Percentiles rank a stretch among this genome's conserved stretches.
These are phyloP conservation scores for Drosophila rubida DNA, from an alignment of 2,888 invertebrate genomes.

Conservation along the genomic window DNA sequence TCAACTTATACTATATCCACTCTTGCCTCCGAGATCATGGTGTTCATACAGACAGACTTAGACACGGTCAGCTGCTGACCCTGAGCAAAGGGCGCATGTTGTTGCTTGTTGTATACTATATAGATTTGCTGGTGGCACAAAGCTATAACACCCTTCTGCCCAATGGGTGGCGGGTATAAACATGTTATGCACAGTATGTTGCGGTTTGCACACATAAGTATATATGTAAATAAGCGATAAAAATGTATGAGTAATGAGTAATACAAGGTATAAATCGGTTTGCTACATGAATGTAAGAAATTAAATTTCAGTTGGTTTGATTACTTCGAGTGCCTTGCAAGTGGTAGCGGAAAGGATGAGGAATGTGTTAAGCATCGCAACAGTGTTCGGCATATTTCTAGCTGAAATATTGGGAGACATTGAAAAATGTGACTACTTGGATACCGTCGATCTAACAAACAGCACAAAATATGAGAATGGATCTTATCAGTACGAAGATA, in stretches of 20 bases:
- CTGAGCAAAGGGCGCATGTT: too few relatives aligned
- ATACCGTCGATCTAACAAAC: conserved; percentile 58
- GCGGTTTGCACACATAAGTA: neutral
- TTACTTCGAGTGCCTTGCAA: neutral
- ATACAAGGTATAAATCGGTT: neutral
- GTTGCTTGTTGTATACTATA: too few relatives aligned
- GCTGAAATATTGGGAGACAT: conserved; percentile 85
- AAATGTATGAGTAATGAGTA: neutral
- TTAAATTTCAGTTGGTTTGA: neutral
- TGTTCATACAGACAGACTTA: too few relatives aligned
- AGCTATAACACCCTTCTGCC: neutral
- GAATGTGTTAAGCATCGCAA: neutral
- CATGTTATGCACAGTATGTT: neutral
- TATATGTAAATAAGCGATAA: neutral
- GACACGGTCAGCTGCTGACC: too few relatives aligned
- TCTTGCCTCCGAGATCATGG: too few relatives aligned
- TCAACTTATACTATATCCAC: too few relatives aligned
- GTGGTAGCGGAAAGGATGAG: conserved; percentile 5
- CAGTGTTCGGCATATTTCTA: neutral
- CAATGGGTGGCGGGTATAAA: too few relatives aligned
- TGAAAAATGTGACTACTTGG: conserved; percentile 47
- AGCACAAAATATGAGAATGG: conserved; percentile 47
- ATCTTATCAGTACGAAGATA: conserved; percentile 55
- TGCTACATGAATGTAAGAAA: neutral
- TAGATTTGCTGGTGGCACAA: too few relatives aligned